phyloP scores from a whole-genome alignment of 2,113 vertebrate species.

The Macrotus californicus region DNA sequence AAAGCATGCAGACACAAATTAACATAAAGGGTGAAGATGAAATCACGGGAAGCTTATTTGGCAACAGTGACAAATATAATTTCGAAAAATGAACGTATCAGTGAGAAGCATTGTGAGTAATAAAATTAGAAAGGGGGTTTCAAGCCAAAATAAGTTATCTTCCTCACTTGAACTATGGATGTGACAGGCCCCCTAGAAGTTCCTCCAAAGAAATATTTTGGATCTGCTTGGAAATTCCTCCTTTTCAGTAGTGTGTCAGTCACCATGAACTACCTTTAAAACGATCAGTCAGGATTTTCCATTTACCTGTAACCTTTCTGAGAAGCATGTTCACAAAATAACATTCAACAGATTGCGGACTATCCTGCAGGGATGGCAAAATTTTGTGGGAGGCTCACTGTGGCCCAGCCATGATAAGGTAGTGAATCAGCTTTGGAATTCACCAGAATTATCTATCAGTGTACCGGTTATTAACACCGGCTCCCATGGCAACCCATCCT shows the following conservation, averaged over 20 bases:
- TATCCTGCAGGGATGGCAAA: background rate
- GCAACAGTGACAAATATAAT: background rate
- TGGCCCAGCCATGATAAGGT: background rate
- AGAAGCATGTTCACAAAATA: slow-evolving; percentile 42
- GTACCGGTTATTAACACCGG: background rate
- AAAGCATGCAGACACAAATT: background rate
- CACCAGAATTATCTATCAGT: background rate
- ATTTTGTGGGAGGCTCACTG: background rate
- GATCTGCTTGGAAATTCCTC: background rate
- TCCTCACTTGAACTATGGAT: background rate
- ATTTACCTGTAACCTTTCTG: background rate
- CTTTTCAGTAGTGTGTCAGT: slow-evolving; percentile 15
- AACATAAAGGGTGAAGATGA: background rate
- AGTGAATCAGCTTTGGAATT: background rate
- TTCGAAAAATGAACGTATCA: background rate
- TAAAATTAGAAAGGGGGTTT: background rate
- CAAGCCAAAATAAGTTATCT: background rate
- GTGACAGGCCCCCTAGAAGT: background rate
- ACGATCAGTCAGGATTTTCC: slow-evolving; percentile 48
- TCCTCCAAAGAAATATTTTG: slow-evolving; percentile 8
- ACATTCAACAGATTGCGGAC: background rate
- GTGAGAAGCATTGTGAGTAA: background rate
- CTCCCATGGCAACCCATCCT: background rate
- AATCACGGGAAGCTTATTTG: background rate
- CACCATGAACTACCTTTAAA: slow-evolving; percentile 14